A percentile compares a stretch with the other conserved stretches of the same genome.
Conservation (phyloP, 2,888 invertebrate species). For the Anaspis maculata region DNA sequence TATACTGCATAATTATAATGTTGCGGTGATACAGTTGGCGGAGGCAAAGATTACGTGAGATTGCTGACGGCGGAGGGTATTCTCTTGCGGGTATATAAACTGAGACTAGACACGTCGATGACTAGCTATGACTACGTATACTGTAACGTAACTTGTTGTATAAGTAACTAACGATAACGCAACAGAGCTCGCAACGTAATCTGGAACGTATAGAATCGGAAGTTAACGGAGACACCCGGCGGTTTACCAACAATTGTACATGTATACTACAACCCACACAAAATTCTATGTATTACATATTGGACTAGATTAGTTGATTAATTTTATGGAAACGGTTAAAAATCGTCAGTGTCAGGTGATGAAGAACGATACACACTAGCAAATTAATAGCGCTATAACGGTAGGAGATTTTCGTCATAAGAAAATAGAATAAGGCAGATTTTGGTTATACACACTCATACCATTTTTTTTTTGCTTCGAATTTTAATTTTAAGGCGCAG, state of each 20-base stretch:
- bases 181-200: constrained; percentile 32
- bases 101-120: constrained; percentile 9
- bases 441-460: constrained; percentile 55
- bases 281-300: constrained; percentile 47
- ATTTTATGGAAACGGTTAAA: constrained; percentile 42
- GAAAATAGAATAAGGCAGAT: constrained; percentile 63
- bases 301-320: constrained; percentile 46
- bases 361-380: constrained; percentile 45
- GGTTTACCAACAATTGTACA: constrained; percentile 47
- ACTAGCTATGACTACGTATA: constrained; percentile 22
- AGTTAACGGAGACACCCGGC: constrained; percentile 41
- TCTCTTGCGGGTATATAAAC: too few relatives aligned
- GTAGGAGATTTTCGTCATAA: constrained; percentile 50
- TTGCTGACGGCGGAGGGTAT: too few relatives aligned
- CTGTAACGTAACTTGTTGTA: constrained; percentile 27
- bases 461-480: constrained; percentile 46
- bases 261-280: constrained; percentile 51
- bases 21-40: too few relatives aligned
- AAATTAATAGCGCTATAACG: constrained; percentile 45
- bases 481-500: constrained; percentile 63
- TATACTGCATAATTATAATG: constrained; percentile 5
- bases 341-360: constrained; percentile 44
- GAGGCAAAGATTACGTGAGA: too few relatives aligned
- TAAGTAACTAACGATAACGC: constrained; percentile 25
- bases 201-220: constrained; percentile 22